These are phyloP conservation scores for Lutjanus erythropterus DNA, from an alignment of 2,113 vertebrate species.

Conservation along the genomic window DNA sequence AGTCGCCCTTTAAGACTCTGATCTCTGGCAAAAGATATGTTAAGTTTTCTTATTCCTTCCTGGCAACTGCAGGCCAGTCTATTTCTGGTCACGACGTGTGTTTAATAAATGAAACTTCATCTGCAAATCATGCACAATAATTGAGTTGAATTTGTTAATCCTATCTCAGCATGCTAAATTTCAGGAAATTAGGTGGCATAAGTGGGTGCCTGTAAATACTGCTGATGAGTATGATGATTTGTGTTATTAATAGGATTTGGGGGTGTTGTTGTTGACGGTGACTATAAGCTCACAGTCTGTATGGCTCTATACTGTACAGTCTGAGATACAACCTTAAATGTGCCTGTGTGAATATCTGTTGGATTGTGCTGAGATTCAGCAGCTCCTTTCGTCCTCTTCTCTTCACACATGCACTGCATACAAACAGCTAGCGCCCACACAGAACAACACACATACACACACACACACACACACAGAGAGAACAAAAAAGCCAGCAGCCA, in stretches of 20 bases:
- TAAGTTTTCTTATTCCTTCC: too few species aligned
- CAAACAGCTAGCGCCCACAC: constrained; percentile 67
- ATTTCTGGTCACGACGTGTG: too few species aligned
- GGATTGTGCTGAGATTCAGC: constrained; percentile 65
- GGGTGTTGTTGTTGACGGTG: not conserved
- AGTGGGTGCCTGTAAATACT: too few species aligned
- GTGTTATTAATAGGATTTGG: not conserved
- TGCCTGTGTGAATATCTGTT: not conserved
- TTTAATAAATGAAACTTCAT: too few species aligned
- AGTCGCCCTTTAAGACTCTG: too few species aligned
- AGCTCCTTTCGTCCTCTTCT: constrained; percentile 68
- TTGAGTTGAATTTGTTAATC: too few species aligned
- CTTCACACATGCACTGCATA: constrained; percentile 69
- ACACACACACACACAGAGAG: constrained; percentile 32
- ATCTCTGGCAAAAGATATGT: too few species aligned
- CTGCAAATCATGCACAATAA: too few species aligned
- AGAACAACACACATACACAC: constrained; percentile 36
- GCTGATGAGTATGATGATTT: not conserved
- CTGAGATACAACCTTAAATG: constrained; percentile 47
- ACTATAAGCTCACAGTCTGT: not conserved
- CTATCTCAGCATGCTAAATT: too few species aligned
- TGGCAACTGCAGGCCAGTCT: too few species aligned
- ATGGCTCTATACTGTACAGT: not conserved
- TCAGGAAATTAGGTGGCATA: too few species aligned
- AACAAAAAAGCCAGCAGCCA: constrained; percentile 32